Conservation (phyloP, 2,888 invertebrate species). For the Mesorhabditis spiculigera region DNA sequence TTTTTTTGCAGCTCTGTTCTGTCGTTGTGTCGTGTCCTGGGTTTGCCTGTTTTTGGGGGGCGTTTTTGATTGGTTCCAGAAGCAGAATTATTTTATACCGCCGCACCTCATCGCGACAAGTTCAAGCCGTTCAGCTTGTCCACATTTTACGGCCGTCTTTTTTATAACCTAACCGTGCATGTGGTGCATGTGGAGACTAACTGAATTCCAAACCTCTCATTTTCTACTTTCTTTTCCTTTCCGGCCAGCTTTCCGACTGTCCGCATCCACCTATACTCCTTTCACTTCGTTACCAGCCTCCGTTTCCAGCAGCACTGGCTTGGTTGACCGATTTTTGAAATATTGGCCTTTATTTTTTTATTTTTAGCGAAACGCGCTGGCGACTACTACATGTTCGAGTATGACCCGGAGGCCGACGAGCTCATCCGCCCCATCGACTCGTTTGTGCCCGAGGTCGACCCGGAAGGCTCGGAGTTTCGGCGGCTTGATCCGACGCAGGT, state of each 20-base stretch:
- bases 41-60: neutral
- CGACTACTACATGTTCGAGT: constrained; percentile 99
- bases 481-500: constrained; percentile 54
- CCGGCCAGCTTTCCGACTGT: neutral
- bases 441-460: constrained; percentile 53
- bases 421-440: constrained; percentile 45
- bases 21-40: neutral
- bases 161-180: too few species aligned
- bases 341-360: neutral
- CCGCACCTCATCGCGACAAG: too few species aligned
- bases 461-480: constrained; percentile 44
- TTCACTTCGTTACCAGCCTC: neutral
- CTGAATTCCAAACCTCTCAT: neutral
- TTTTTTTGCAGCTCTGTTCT: neutral
- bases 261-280: neutral
- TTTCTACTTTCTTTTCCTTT: neutral
- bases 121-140: too few species aligned
- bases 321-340: constrained; percentile 6
- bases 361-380: constrained; percentile 87
- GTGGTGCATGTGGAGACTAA: neutral
- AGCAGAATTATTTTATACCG: too few species aligned
- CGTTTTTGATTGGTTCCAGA: too few species aligned
- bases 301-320: neutral
- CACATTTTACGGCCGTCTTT: too few species aligned
- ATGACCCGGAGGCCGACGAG: constrained; percentile 62